These are phyloP conservation scores for Margarornis squamiger DNA, from an alignment of 2,797 vertebrate species.

Conservation along the genomic window DNA sequence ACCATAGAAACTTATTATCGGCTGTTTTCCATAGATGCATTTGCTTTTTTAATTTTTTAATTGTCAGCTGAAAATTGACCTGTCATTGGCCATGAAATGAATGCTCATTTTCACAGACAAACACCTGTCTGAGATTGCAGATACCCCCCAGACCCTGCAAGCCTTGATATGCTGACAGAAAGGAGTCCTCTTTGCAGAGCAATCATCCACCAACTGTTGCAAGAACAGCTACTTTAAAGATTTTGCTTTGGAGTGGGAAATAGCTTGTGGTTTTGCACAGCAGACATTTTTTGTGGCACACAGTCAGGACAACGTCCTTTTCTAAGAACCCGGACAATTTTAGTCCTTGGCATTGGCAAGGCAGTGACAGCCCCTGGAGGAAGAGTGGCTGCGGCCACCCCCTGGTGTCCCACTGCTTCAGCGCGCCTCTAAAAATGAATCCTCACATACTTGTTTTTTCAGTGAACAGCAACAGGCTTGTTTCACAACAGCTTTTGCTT, in stretches of 20 bases:
- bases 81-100: neutral
- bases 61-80: neutral
- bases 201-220: neutral
- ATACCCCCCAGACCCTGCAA: neutral
- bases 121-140: neutral
- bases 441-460: conserved; percentile 46
- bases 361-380: neutral
- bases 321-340: conserved; percentile 11
- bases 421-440: conserved; percentile 23
- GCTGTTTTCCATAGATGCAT: neutral
- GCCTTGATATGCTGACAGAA: neutral
- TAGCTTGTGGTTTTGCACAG: conserved; percentile 32
- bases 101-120: neutral
- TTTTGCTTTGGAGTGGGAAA: conserved; percentile 26
- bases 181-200: neutral
- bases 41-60: neutral
- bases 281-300: conserved; percentile 24
- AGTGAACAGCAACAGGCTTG: conserved; percentile 46
- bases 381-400: neutral
- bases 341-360: neutral
- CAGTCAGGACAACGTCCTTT: conserved; percentile 3
- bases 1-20: neutral
- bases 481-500: conserved; percentile 58
- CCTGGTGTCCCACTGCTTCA: neutral
- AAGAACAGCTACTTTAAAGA: conserved; percentile 19